These are phyloP conservation scores for pig (Sus scrofa) DNA, from an alignment of 2,113 vertebrate genomes.

Conservation along the genomic window T2T-Sscrofa CM000823.6:14286501-14287000, in stretches of 20 bases:
- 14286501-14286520: background rate
- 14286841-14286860: background rate
- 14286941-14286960: background rate
- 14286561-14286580: background rate
- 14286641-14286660: background rate
- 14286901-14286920: background rate
- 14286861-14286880: background rate
- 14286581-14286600: background rate
- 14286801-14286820: background rate
- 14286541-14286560: background rate
- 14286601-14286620: background rate
- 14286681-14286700: background rate
- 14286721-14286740: background rate
- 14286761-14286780: background rate
- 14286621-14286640: background rate
- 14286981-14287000: background rate
- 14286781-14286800: background rate
- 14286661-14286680: background rate
- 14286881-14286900: background rate
- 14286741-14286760: background rate
- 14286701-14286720: background rate
- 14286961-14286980: background rate
- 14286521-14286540: background rate
- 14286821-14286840: background rate
- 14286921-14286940: too few relatives aligned